Conservation (phyloP, 2,888 invertebrate genomes). For the Agrotis segetum region DNA sequence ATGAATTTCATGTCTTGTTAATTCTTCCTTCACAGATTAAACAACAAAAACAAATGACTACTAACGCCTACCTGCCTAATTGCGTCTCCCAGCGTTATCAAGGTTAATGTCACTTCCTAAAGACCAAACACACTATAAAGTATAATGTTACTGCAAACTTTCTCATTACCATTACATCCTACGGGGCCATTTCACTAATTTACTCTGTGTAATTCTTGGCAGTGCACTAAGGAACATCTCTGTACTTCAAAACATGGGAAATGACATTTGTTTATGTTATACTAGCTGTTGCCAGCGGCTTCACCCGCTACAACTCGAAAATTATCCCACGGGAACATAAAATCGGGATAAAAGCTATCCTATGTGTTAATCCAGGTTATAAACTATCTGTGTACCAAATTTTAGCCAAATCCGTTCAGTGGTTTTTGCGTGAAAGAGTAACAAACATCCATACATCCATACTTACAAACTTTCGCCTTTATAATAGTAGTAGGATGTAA, state of each 20-base stretch:
- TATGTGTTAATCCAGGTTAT: too few species aligned
- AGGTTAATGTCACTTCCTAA: conserved; percentile 33
- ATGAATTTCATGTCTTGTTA: neutral
- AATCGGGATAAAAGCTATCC: too few species aligned
- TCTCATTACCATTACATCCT: conserved; percentile 37
- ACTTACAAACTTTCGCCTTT: too few species aligned
- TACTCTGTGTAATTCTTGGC: conserved; percentile 45
- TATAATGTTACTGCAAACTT: conserved; percentile 44
- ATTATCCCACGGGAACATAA: too few species aligned
- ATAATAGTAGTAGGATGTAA: too few species aligned
- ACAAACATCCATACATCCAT: too few species aligned
- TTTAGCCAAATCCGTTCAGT: too few species aligned
- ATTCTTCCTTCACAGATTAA: neutral
- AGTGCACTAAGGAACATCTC: conserved; percentile 40
- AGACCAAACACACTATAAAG: conserved; percentile 36
- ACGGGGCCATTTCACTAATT: conserved; percentile 37
- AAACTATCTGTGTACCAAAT: too few species aligned
- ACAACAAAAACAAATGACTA: conserved; percentile 4
- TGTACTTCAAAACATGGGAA: conserved; percentile 36
- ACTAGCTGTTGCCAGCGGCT: too few species aligned
- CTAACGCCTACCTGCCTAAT: neutral
- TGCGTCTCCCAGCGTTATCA: conserved; percentile 5
- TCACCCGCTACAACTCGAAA: too few species aligned
- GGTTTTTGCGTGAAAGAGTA: too few species aligned
- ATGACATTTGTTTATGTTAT: too few species aligned